A percentile compares a stretch with the other conserved stretches of the same genome.
Evolutionary conservation across 2,888 invertebrate species (phyloP).

Genomic region (Trissoscelio sp.): DNA sequence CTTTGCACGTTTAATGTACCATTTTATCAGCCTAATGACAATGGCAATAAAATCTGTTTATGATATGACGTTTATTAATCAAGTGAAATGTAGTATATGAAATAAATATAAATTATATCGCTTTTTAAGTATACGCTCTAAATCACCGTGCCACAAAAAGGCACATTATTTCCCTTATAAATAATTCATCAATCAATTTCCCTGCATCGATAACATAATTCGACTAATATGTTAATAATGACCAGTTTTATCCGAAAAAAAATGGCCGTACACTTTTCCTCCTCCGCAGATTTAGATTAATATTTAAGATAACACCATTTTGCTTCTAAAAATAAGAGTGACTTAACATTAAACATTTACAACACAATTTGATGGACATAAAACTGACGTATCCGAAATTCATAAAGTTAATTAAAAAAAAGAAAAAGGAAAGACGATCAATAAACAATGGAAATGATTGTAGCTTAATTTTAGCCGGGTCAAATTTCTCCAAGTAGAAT

Average conservation of each 20-base stretch:
- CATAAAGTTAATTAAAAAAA: too few relatives aligned
- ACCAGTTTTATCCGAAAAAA: neutral
- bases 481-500: neutral
- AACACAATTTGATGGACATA: too few relatives aligned
- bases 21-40: slow-evolving; percentile 3
- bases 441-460: too few relatives aligned
- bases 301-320: too few relatives aligned
- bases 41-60: neutral
- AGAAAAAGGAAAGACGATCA: too few relatives aligned
- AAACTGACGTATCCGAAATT: too few relatives aligned
- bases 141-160: neutral
- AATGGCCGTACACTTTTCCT: too few relatives aligned
- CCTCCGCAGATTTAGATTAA: too few relatives aligned
- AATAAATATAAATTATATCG: slow-evolving; percentile 22
- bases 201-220: slow-evolving; percentile 5
- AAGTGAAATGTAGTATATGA: neutral
- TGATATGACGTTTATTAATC: slow-evolving; percentile 11
- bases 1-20: slow-evolving; percentile 1
- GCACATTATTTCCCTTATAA: neutral
- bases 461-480: neutral
- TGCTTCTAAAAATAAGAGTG: too few relatives aligned
- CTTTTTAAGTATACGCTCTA: slow-evolving; percentile 1
- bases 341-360: too few relatives aligned
- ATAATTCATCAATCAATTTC: slow-evolving; percentile 16
- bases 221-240: slow-evolving; percentile 4